phyloP scores from a whole-genome alignment of 2,888 invertebrate species.

The Chrysolina americana region DNA sequence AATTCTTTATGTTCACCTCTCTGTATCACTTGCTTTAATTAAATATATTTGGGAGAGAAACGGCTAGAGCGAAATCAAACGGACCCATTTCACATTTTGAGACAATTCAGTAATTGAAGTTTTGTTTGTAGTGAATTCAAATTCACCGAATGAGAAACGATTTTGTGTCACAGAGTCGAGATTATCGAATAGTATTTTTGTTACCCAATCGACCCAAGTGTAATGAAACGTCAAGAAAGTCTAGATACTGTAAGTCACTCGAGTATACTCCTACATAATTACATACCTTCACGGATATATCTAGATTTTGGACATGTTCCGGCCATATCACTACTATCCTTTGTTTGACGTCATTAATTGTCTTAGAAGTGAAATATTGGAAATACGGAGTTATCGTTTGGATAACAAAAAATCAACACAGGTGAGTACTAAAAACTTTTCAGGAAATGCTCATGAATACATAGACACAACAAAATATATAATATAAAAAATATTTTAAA shows the following conservation, averaged over 20 bases:
- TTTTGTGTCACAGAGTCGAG: neutral
- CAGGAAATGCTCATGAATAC: too few relatives aligned
- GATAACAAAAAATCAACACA: too few relatives aligned
- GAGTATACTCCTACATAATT: too few relatives aligned
- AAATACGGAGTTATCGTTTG: too few relatives aligned
- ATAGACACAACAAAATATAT: too few relatives aligned
- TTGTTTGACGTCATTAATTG: too few relatives aligned
- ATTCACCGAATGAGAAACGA: neutral
- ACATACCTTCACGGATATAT: too few relatives aligned
- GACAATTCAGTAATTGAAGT: slow-evolving; percentile 17
- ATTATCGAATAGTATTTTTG: neutral
- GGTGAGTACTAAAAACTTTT: too few relatives aligned
- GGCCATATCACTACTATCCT: too few relatives aligned
- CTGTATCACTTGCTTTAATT: slow-evolving; percentile 40
- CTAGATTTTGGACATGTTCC: too few relatives aligned
- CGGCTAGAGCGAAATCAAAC: slow-evolving; percentile 24
- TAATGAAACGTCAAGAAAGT: neutral
- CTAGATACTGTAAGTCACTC: neutral
- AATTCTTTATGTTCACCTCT: slow-evolving; percentile 41
- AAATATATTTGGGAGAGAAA: slow-evolving; percentile 35
- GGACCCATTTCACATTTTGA: slow-evolving; percentile 29
- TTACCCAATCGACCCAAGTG: neutral
- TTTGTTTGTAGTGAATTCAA: slow-evolving; percentile 8
- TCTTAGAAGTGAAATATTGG: too few relatives aligned
- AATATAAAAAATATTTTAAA: too few relatives aligned